Conservation (phyloP, 2,797 vertebrate species). For the Danio aesculapii region DNA sequence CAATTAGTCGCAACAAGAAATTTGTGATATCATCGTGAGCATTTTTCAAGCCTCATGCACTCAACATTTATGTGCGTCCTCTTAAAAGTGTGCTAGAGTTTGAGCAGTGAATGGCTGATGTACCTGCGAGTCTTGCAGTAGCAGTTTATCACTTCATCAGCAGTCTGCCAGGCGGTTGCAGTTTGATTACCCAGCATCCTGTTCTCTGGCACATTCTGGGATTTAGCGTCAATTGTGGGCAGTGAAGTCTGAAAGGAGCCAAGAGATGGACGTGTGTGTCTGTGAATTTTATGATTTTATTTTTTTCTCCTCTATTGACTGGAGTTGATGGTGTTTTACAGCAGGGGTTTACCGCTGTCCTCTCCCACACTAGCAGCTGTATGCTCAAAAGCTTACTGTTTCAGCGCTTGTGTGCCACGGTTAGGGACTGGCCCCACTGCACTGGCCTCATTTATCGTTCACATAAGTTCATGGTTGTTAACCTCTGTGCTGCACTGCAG, state of each 20-base stretch:
- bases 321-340: constrained; percentile 20
- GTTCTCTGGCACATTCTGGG: constrained; percentile 25
- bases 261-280: constrained; percentile 38
- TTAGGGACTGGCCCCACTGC: background rate
- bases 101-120: background rate
- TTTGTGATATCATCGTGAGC: no score
- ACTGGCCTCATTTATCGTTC: background rate
- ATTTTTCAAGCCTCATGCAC: no score
- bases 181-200: constrained; percentile 32
- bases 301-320: background rate
- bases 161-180: constrained; percentile 12
- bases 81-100: background rate
- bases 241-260: constrained; percentile 46
- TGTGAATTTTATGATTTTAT: no score
- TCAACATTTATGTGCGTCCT: background rate
- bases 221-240: constrained; percentile 34
- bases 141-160: constrained; percentile 12
- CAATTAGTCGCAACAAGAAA: background rate
- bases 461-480: background rate
- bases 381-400: background rate
- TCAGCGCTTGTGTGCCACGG: constrained; percentile 16
- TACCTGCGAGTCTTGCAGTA: background rate
- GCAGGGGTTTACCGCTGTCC: constrained; percentile 17
- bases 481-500: background rate
- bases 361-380: constrained; percentile 15